These are phyloP conservation scores for Podarcis lilfordi DNA, from an alignment of 2,797 vertebrate genomes.

Conservation along the genomic window DNA sequence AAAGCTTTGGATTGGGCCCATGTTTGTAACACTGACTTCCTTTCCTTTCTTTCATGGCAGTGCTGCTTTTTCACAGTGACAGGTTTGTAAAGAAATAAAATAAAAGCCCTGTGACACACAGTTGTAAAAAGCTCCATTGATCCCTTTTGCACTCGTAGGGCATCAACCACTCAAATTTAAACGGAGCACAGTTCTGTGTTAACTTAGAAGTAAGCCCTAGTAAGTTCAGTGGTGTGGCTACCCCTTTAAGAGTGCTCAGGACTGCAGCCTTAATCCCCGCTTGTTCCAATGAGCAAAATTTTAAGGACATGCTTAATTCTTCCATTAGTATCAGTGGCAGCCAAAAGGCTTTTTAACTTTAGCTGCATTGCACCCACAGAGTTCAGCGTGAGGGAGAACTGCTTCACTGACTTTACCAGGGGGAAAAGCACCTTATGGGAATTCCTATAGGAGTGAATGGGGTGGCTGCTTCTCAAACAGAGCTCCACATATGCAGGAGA, in stretches of 20 bases:
- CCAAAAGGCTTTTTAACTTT: background rate
- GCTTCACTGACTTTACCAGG: background rate
- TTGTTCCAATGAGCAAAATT: background rate
- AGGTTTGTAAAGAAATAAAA: background rate
- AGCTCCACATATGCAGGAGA: background rate
- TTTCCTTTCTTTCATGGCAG: background rate
- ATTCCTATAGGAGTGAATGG: background rate
- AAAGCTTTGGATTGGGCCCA: background rate
- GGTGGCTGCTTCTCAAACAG: background rate
- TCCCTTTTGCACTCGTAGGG: background rate
- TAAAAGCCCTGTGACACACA: background rate
- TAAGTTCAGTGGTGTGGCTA: background rate
- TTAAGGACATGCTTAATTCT: background rate
- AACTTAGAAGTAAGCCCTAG: background rate
- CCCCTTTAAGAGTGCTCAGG: background rate
- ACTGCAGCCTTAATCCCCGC: background rate
- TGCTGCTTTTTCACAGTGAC: background rate
- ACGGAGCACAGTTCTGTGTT: too few species aligned
- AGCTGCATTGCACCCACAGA: background rate
- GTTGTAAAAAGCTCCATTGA: background rate
- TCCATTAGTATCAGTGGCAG: background rate
- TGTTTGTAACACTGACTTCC: background rate
- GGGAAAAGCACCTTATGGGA: background rate
- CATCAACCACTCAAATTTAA: background rate
- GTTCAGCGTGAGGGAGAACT: background rate